These are phyloP conservation scores for Chaetodon auriga DNA, from an alignment of 2,113 vertebrate species.

Conservation along the genomic window DNA sequence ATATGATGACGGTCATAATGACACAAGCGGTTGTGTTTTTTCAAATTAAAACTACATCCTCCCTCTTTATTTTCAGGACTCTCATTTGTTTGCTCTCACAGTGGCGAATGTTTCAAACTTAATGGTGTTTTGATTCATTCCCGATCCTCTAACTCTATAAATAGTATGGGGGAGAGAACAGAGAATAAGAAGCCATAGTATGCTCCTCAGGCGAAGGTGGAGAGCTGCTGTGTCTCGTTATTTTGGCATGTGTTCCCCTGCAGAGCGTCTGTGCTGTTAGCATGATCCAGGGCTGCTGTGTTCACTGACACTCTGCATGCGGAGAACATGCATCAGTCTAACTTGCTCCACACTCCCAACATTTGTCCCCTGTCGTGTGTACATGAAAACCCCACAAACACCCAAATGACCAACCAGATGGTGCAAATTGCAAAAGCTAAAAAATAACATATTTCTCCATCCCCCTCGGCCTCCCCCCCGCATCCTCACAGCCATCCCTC, in stretches of 20 bases:
- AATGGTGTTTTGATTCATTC: not conserved
- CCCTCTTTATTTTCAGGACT: not conserved
- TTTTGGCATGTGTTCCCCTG: conserved; percentile 14
- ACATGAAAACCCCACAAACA: conserved; percentile 11
- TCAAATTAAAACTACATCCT: not conserved
- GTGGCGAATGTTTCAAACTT: not conserved
- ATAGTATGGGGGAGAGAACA: not conserved
- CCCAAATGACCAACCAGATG: conserved; percentile 64
- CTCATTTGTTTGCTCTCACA: not conserved
- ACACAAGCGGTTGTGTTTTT: not conserved
- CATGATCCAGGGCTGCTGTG: conserved; percentile 42
- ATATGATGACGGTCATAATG: not conserved
- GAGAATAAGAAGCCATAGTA: not conserved
- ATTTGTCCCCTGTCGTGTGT: conserved; percentile 41
- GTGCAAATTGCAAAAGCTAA: conserved; percentile 50
- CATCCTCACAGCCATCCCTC: conserved; percentile 19
- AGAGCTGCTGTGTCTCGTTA: not conserved
- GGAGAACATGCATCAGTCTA: conserved; percentile 61
- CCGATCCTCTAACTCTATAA: not conserved
- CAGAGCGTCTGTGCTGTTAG: conserved; percentile 26
- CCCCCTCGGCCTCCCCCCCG: not conserved
- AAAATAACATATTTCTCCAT: conserved; percentile 33
- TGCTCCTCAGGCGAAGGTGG: not conserved
- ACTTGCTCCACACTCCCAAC: conserved; percentile 16
- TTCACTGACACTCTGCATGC: conserved; percentile 53